Conservation (phyloP, 2,113 vertebrate species). For the Genyomyrus donnyi region DNA sequence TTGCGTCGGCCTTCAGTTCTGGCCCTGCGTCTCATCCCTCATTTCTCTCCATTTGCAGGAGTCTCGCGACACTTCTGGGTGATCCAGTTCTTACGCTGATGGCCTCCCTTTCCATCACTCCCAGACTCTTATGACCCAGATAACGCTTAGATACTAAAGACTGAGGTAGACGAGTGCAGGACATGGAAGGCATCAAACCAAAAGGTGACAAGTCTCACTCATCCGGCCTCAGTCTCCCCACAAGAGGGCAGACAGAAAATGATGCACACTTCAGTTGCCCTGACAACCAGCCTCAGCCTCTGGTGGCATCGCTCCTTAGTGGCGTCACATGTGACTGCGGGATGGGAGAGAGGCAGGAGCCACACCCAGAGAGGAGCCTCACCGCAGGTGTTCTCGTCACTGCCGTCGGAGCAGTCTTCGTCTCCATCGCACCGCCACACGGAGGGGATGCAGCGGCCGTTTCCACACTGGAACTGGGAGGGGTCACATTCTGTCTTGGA, state of each 20-base stretch:
- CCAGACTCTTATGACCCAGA: constrained; percentile 49
- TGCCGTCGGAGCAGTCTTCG: constrained; percentile 83
- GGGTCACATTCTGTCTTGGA: constrained; percentile 74
- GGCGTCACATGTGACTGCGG: background rate
- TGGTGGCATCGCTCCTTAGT: background rate
- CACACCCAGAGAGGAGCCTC: constrained; percentile 40
- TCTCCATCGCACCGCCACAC: constrained; percentile 94
- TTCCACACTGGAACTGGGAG: constrained; percentile 84
- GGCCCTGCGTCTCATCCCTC: background rate
- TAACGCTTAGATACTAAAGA: constrained; percentile 29
- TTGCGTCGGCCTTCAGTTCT: background rate
- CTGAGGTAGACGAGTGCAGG: background rate
- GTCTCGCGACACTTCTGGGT: background rate
- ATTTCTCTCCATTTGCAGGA: background rate
- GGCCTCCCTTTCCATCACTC: background rate
- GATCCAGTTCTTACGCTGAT: background rate
- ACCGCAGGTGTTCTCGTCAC: constrained; percentile 87
- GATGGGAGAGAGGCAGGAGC: background rate
- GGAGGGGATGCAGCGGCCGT: constrained; percentile 86
- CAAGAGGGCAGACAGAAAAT: background rate
- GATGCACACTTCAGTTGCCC: background rate
- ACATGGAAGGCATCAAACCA: background rate
- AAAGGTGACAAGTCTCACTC: background rate
- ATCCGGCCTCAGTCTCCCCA: background rate
- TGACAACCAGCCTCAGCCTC: background rate